Base-by-base conservation (phyloP, 2,797 vertebrate genomes). In the Notolepis coatsorum region DNA sequence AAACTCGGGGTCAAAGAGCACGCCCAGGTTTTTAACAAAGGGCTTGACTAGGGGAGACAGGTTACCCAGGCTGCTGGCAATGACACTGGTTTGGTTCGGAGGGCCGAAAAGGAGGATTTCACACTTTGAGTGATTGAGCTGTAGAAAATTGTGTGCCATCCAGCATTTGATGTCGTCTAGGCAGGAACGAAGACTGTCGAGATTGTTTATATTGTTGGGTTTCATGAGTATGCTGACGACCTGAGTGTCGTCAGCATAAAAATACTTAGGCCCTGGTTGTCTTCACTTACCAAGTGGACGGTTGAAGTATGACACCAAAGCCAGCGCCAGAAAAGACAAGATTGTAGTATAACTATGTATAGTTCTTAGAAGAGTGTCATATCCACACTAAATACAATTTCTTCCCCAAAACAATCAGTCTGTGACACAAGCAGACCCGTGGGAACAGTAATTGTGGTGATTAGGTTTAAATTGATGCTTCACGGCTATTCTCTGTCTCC, bases 361-460 rank as follows among this genome's bases (percentile, higher is more conserved):
- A 88, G 93, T 94, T 94, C 93, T 92, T 93, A 90, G 91, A 91
- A 90, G 92, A 91, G 90, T 91, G 92, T 75, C 68, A 67, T 23
- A 63, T 61, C 43, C 35, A 45, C 63, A 65, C 56, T 56, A 78
- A 71, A 84, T 61, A 61, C 65, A 51, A 59, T 77, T 63, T 74
- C 48, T 69, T 18, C 50, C 75, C 72, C 38, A 82, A 85, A 87
- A 88, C 81, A 84, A 85, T 81, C 77, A 69, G 12, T 0, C 51
- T 15, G 64, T 47, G 58, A 56, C 38, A 12, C 43, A 65, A 68
- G 70, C 74, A 64, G 73, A 72, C 80, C 75, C 58, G 10, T 50
- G 83, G 82, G 83, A 80, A 45, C 71, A 50, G 79, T 89, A 88
- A 89, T 89, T 89, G 87, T 71, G 43, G 78, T 81, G 84, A 89